These are phyloP conservation scores for Spheniscus mendiculus DNA, from an alignment of 2,113 vertebrate genomes.

Conservation along the genomic window DNA sequence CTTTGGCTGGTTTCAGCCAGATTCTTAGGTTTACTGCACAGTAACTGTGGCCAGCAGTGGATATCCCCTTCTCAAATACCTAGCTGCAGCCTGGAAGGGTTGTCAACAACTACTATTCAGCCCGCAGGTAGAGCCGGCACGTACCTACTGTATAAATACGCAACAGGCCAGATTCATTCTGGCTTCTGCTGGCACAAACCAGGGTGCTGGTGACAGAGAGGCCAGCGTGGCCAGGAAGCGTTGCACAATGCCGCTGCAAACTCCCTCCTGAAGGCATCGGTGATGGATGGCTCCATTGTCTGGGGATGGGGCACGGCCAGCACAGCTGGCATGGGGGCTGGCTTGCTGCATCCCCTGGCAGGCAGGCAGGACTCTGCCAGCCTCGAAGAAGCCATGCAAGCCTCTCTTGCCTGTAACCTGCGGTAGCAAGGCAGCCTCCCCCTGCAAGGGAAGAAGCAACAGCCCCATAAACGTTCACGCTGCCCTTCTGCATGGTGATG, in stretches of 20 bases:
- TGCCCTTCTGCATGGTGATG: not conserved
- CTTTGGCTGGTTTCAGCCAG: conserved; percentile 16
- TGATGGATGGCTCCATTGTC: conserved; percentile 64
- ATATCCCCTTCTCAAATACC: not conserved
- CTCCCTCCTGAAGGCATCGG: conserved; percentile 45
- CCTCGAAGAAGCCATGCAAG: not conserved
- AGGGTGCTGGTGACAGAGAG: not conserved
- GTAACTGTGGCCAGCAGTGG: not conserved
- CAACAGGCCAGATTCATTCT: not conserved
- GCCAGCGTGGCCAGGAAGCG: not conserved
- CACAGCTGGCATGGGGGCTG: not conserved
- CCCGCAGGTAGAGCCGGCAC: not conserved
- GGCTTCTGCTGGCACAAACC: conserved; percentile 38
- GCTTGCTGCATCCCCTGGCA: not conserved
- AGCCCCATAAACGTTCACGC: accelerated
- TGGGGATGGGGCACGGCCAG: conserved; percentile 27
- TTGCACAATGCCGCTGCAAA: conserved; percentile 25
- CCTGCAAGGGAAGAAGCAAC: not conserved
- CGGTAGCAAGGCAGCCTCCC: not conserved
- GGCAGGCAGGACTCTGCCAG: not conserved
- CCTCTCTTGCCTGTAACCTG: not conserved
- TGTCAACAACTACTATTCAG: not conserved
- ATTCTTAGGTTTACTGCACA: not conserved
- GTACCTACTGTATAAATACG: accelerated
- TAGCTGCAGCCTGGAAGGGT: not conserved